Evolutionary conservation across 1,140 invertebrate genomes (phyloP).

Genomic region (Drosophila trapezifrons): DNA sequence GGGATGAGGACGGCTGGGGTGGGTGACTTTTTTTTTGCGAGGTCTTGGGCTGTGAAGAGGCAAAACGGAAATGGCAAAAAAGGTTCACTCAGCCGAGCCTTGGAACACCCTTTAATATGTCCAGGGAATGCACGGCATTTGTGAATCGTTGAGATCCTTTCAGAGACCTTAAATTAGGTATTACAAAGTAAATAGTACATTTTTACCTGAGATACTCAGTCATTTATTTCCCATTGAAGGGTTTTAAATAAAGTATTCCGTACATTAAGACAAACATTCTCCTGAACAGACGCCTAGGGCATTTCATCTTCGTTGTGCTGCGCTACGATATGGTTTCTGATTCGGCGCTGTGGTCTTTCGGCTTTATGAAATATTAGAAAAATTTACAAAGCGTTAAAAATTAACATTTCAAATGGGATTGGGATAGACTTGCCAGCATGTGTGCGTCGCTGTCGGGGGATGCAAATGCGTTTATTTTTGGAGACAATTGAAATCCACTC

Average conservation of each 20-base stretch:
- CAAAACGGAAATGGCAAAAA: conserved; percentile 22
- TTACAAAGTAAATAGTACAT: no score
- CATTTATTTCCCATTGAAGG: no score
- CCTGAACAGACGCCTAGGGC: neutral
- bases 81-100: conserved; percentile 37
- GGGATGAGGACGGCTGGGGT: conserved; percentile 16
- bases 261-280: neutral
- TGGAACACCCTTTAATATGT: conserved; percentile 9
- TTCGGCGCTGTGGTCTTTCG: no score
- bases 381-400: conserved; percentile 80
- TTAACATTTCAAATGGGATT: conserved; percentile 78
- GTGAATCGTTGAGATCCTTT: no score
- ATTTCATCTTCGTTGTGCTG: conserved; percentile 7
- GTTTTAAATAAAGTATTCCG: no score
- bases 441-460: conserved; percentile 42
- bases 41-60: conserved; percentile 39
- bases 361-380: conserved; percentile 74
- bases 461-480: conserved; percentile 81
- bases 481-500: conserved; percentile 81
- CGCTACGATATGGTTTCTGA: neutral
- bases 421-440: conserved; percentile 25
- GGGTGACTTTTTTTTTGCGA: conserved; percentile 52
- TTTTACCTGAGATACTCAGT: no score
- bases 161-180: no score
- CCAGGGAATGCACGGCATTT: neutral